Percentiles rank a stretch among this genome's conserved stretches.
Evolutionary conservation across 2,797 vertebrate genomes (phyloP).

Genomic region (Protosalanx chinensis): DNA sequence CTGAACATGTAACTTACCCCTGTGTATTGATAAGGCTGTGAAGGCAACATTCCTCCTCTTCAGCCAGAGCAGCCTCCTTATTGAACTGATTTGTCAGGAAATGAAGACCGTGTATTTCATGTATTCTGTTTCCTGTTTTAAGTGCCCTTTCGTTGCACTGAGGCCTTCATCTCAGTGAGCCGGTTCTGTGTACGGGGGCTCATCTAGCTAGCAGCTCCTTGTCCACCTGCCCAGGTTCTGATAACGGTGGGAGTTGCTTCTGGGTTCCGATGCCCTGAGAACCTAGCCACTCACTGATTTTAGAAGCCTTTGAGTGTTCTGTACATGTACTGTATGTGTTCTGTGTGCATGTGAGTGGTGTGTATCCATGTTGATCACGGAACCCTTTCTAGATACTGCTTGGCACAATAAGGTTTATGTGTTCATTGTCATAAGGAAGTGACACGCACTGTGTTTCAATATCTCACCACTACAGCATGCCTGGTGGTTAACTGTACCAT

Average conservation of each 20-base stretch:
- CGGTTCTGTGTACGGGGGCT: conserved; percentile 40
- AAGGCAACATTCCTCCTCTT: conserved; percentile 46
- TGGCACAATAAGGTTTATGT: background rate
- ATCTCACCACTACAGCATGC: background rate
- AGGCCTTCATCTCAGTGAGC: conserved; percentile 44
- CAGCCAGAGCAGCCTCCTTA: conserved; percentile 46
- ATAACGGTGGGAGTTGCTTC: conserved; percentile 38
- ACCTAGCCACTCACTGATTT: conserved; percentile 1
- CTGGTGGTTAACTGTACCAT: background rate
- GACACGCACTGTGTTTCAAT: background rate
- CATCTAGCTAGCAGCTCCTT: conserved; percentile 38
- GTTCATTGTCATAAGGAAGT: background rate
- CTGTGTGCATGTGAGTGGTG: conserved; percentile 22
- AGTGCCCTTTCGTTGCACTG: conserved; percentile 56
- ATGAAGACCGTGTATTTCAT: conserved; percentile 42
- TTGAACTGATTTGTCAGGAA: conserved; percentile 32
- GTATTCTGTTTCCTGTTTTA: conserved; percentile 46
- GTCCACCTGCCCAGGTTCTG: conserved; percentile 42
- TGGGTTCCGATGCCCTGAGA: conserved; percentile 2
- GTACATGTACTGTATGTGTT: conserved; percentile 27
- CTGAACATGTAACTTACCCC: conserved; percentile 71
- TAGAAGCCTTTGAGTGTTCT: conserved; percentile 22
- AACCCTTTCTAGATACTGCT: background rate
- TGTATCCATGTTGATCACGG: background rate
- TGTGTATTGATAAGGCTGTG: conserved; percentile 57